Evolutionary conservation across 1,140 invertebrate species (phyloP), one percentile per base, ranked within the genome.

Genomic region (Anthonomus grandis): DNA sequence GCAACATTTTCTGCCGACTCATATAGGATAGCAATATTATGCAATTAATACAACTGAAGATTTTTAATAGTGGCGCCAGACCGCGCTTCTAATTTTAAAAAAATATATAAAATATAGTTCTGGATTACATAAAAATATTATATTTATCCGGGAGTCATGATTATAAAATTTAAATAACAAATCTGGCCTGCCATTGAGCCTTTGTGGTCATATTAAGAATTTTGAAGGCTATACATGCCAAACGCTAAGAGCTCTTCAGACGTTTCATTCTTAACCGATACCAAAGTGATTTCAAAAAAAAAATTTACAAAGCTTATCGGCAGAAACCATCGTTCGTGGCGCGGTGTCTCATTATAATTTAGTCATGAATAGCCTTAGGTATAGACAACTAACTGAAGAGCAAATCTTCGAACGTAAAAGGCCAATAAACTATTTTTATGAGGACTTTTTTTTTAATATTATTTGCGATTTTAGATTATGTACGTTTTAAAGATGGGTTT

Each of bases 341-440:
- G 31, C 25, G 47, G 46, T 55, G 57, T 59, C 57, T 59, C 57
- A 59, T 59, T 59, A 59, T 48, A 34, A 46, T 55, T 37, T 27
- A 52, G 57, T 59, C 57, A 59, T 59, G 57, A 59, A 59, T 53
- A 59, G 51, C 57, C 49, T 21, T 38, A 21, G 57, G 57, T 54
- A 49, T 59, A 59, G 31, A 41, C n/a, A n/a, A 44, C 52, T 55
- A 55, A 55, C 52, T 55, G 52, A 45, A 38, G 52, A 46, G 37
- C 42, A 55, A 55, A 55, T 55, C 52, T 55, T n/a, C 52, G 25
- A 55, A 38, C 25, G 27, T 46, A 46, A 55, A 55, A 55, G 52
- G 52, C 52, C 52, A 55, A 55, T 55, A 55, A 55, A 55, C 52
- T 55, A 55, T 46, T 55, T 55, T 55, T 44, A 27, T 10, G 3